Base-by-base conservation (phyloP, 2,113 vertebrate species). In the Proteles cristata region DNA sequence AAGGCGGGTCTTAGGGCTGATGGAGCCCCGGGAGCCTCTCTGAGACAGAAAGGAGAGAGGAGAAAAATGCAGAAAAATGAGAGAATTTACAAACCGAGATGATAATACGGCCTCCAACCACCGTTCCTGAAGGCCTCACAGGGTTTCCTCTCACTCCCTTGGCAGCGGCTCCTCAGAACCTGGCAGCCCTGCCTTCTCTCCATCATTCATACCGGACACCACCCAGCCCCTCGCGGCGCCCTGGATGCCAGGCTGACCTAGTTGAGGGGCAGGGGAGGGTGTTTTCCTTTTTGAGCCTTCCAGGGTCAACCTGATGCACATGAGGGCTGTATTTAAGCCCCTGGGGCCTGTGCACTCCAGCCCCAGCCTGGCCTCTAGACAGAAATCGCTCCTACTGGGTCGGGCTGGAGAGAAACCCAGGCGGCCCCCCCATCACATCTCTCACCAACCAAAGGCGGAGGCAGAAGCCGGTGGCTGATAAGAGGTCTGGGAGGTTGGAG, bases 1-100 rank as follows among this genome's bases (percentile, higher is more conserved):
- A 96, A 96, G 96, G 96, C 26, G 23, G 90, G 90, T 88, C 55
- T 77, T 48, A 79, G 80, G 50, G 65, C n/a, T 2, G 4, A 65
- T 7, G 84, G 90, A 96, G 91, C 63, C 0, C 0, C 1, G 0
- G 66, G 77, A 96, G 61, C 77, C 73, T 26, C 80, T 92, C 85
- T 76, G 77, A 94, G 93, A 79, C 39, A 53, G 25, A 74, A 87
- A 68, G 5, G n/a, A 91, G 66, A 48, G 53, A 45, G 85, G 61
- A 61, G n/a, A 58, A 74, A 92, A 92, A 84, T 11, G 21, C 84
- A 74, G 82, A 10, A 53, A 80, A 73, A 71, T 71, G 6, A 33
- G n/a, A 94, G 23, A 14, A 66, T 87, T 81, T n/a, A 35, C 35
- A 76, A 50, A 48, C 26, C 33, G 58, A 74, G 91, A 53, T 86